A percentile compares a stretch with the other conserved stretches of the same genome.
These are phyloP conservation scores for Sebastes glaucus DNA, from an alignment of 2,797 vertebrate genomes.

Conservation along the genomic window DNA sequence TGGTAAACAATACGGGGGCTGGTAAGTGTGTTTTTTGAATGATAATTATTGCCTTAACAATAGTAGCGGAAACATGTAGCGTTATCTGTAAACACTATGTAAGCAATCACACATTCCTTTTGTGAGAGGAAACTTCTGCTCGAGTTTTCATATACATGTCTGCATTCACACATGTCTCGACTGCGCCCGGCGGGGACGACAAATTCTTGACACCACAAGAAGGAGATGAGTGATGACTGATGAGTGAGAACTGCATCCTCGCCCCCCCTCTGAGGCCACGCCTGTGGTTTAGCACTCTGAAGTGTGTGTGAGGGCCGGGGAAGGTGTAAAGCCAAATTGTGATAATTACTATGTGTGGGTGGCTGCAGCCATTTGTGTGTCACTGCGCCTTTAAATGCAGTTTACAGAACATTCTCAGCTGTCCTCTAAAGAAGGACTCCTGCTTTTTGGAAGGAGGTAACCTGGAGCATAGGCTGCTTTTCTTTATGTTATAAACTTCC, in stretches of 20 bases:
- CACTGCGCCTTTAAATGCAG: conserved; percentile 52
- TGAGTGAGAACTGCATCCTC: conserved; percentile 52
- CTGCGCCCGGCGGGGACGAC: conserved; percentile 19
- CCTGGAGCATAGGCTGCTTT: background rate
- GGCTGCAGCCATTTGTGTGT: conserved; percentile 57
- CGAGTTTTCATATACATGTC: conserved; percentile 22
- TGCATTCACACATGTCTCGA: conserved; percentile 42
- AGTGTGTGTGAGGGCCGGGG: conserved; percentile 45
- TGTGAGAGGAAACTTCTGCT: background rate
- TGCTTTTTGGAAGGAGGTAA: background rate
- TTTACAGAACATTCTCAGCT: conserved; percentile 62
- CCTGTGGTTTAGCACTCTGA: conserved; percentile 49
- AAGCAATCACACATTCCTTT: conserved; percentile 7
- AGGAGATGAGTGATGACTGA: conserved; percentile 49
- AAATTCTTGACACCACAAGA: conserved; percentile 25
- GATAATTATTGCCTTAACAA: background rate
- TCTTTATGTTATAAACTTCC: background rate
- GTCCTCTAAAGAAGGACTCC: conserved; percentile 2
- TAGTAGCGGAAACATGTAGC: background rate
- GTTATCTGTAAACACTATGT: conserved; percentile 8
- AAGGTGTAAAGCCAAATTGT: conserved; percentile 63
- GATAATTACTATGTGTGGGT: conserved; percentile 64
- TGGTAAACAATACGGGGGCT: background rate
- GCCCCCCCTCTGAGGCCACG: conserved; percentile 25
- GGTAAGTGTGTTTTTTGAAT: background rate